Conservation (phyloP, 92 coral and sea anemone species). For the Phymanthus crucifer region DNA sequence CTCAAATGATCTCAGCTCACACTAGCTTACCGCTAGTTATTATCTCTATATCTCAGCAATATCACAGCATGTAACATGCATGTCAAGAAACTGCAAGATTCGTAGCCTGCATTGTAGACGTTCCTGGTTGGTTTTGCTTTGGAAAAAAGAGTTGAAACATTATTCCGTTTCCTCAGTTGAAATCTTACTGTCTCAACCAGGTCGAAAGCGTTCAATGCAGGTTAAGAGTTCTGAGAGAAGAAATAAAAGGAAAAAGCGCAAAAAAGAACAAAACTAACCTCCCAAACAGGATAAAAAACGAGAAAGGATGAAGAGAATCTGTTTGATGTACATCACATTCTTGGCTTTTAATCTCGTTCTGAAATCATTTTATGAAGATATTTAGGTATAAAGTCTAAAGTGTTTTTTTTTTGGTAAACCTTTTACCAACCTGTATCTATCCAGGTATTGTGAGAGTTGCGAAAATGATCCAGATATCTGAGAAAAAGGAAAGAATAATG, state of each 20-base stretch:
- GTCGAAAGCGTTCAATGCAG: too few relatives aligned
- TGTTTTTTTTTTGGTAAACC: too few relatives aligned
- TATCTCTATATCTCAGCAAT: not conserved
- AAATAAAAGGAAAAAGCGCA: not conserved
- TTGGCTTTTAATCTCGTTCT: slow-evolving; percentile 94
- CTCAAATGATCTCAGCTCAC: too few relatives aligned
- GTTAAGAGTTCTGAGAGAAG: not conserved
- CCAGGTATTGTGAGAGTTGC: slow-evolving; percentile 86
- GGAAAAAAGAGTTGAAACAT: too few relatives aligned
- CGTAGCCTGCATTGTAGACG: too few relatives aligned
- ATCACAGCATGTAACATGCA: not conserved
- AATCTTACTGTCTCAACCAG: too few relatives aligned
- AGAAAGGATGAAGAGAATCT: slow-evolving; percentile 69
- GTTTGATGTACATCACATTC: slow-evolving; percentile 92
- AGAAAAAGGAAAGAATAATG: not conserved
- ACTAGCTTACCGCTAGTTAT: too few relatives aligned
- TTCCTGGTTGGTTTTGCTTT: too few relatives aligned
- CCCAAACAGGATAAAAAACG: slow-evolving; percentile 73
- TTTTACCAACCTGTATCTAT: slow-evolving; percentile 76
- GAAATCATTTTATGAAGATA: slow-evolving; percentile 14
- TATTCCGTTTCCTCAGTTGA: too few relatives aligned
- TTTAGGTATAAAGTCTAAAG: not conserved
- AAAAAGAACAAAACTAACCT: slow-evolving; percentile 40
- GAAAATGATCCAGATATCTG: slow-evolving; percentile 84
- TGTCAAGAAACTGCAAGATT: not conserved